These are phyloP conservation scores for Prionace glauca DNA, from an alignment of 2,797 vertebrate species.

Conservation along the genomic window DNA sequence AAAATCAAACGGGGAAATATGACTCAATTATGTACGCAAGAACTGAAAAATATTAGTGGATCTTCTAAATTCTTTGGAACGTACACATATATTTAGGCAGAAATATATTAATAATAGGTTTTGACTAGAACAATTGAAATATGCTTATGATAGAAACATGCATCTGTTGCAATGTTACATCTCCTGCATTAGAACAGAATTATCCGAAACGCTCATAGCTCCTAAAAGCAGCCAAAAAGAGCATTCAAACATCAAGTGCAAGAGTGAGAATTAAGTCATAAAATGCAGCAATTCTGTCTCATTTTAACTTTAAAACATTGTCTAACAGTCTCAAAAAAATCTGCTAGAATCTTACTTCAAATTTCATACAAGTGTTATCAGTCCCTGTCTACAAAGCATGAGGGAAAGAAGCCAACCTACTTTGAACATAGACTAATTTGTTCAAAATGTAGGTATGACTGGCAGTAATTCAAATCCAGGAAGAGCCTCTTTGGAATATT, in stretches of 20 bases:
- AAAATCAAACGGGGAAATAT: background rate
- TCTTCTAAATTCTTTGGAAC: background rate
- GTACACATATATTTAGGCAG: background rate
- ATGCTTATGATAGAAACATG: background rate
- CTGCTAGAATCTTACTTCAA: background rate
- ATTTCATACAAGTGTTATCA: background rate
- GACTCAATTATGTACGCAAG: background rate
- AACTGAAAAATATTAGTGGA: background rate
- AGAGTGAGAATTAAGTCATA: background rate
- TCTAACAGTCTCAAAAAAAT: background rate
- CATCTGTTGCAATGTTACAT: background rate
- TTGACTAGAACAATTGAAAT: background rate
- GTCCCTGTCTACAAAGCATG: background rate
- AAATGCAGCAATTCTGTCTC: background rate
- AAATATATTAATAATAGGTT: background rate
- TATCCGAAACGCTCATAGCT: background rate
- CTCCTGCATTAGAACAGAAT: background rate
- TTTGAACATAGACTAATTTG: background rate
- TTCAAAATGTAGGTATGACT: background rate
- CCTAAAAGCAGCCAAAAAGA: background rate
- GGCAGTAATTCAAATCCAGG: background rate
- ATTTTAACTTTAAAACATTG: background rate
- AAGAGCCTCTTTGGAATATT: background rate
- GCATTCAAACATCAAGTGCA: background rate
- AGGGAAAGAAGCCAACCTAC: background rate